These are phyloP conservation scores for Drosophila vallismaia DNA, from an alignment of 2,888 invertebrate genomes.

Conservation along the genomic window DNA sequence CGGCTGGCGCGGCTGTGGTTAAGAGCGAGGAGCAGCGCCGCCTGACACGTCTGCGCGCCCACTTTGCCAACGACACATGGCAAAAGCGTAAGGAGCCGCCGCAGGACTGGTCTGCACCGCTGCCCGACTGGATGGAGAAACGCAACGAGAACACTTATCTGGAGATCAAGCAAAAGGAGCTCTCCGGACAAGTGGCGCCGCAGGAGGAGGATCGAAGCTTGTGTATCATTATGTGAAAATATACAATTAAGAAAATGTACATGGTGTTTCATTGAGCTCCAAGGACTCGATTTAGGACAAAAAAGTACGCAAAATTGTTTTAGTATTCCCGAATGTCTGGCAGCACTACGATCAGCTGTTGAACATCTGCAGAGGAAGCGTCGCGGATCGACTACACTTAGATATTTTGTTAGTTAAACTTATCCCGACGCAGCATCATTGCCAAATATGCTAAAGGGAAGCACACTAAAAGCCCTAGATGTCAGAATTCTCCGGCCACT, in stretches of 20 bases:
- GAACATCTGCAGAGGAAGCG: not conserved
- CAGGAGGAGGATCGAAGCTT: conserved; percentile 60
- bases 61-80: conserved; percentile 92
- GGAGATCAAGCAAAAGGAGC: conserved; percentile 87
- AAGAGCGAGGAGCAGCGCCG: conserved; percentile 89
- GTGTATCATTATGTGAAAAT: conserved; percentile 78
- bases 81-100: conserved; percentile 90
- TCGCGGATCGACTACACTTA: conserved; percentile 1
- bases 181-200: conserved; percentile 83
- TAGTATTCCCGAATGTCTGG: conserved; percentile 28
- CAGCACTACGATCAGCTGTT: conserved; percentile 54
- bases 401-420: conserved; percentile 11
- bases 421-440: conserved; percentile 4
- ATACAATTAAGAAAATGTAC: conserved; percentile 1
- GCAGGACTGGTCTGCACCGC: conserved; percentile 90
- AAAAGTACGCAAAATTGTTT: not conserved
- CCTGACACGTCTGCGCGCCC: conserved; percentile 86
- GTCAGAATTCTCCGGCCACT: conserved; percentile 55
- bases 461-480: conserved; percentile 60
- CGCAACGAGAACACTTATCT: conserved; percentile 88
- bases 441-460: conserved; percentile 66
- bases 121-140: conserved; percentile 90
- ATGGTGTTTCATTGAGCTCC: not conserved
- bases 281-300: not conserved
- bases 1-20: conserved; percentile 88